These are phyloP conservation scores for Scaptomyza graminum DNA, from an alignment of 1,140 invertebrate genomes.

Conservation along the genomic window DNA sequence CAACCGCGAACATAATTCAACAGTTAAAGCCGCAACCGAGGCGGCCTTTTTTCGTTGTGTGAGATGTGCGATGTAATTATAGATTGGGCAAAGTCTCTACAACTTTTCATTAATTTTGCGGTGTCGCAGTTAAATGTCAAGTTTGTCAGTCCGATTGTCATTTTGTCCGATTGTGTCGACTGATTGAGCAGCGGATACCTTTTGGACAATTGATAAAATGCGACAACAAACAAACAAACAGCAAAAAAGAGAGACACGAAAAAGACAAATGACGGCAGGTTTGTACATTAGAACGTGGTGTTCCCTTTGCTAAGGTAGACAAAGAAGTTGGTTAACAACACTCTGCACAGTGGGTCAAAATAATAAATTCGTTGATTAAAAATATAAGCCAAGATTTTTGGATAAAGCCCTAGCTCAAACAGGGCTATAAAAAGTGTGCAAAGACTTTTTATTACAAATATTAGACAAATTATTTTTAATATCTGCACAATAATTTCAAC, in stretches of 20 bases:
- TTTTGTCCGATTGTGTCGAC: conserved; percentile 32
- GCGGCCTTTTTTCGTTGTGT: conserved; percentile 22
- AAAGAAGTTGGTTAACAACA: conserved; percentile 39
- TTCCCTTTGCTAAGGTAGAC: conserved; percentile 1
- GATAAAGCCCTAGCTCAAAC: too few species aligned
- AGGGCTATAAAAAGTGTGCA: too few species aligned
- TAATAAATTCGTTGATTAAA: background rate
- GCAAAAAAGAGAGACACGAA: conserved; percentile 14
- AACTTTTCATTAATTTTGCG: conserved; percentile 81
- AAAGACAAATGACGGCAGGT: conserved; percentile 76
- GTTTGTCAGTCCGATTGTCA: background rate
- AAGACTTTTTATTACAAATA: too few species aligned
- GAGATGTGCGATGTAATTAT: conserved; percentile 76
- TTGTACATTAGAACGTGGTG: conserved; percentile 71
- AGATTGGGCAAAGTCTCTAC: conserved; percentile 80
- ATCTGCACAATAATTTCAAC: too few species aligned
- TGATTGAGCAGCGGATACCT: conserved; percentile 75
- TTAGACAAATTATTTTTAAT: too few species aligned
- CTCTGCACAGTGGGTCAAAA: background rate
- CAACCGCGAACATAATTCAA: conserved; percentile 71
- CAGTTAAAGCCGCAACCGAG: conserved; percentile 21
- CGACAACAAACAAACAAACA: conserved; percentile 44
- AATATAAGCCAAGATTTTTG: background rate
- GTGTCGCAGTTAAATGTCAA: conserved; percentile 55
- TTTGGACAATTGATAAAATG: conserved; percentile 81